Evolutionary conservation across 2,797 vertebrate species (phyloP), one percentile per base, ranked within the genome.

Genomic region (Moxostoma hubbsi): DNA sequence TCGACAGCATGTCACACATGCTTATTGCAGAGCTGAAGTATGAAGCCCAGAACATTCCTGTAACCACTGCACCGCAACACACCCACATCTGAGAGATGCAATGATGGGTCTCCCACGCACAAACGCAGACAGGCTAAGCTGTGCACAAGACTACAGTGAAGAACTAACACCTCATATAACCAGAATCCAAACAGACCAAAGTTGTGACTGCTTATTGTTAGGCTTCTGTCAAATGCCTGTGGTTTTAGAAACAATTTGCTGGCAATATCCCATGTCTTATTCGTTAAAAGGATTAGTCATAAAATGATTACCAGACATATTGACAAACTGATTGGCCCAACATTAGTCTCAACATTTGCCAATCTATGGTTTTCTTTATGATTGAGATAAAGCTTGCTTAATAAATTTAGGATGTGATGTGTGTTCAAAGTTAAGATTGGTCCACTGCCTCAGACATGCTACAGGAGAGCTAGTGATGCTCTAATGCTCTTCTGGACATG

Each of bases 211-310:
- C 43, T 71, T 71, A 45, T 74, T 71, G 81, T 46, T 15, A 15
- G 45, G 16, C 43, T 65, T 79, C 46, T 24, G 58, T 11, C 65
- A 75, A 59, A 82, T 59, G 18, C 73, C 46, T 79, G 74, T 68
- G 77, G 62, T 36, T 84, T 81, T 4, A 65, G 66, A 24, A 80
- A 53, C 46, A 75, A 47, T 71, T 65, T 73, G 43, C 67, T 53
- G 73, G 53, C 67, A 61, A 43, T 71, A 76, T 87, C 64, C 62
- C 83, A 78, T 24, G 15, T 80, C 77, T 59, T 75, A 72, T 66
- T 59, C 59, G 2, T 71, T 79, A 12, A 73, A 53, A 57, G 70
- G 77, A 81, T 82, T 74, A 81, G 61, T 69, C 61, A 71, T 73
- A 50, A 74, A 18, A 6, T 24, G 46, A 77, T 77, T 75, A 70